Base-by-base conservation (phyloP, 64 coral and sea anemone species). In the Stylophora pistillata region DNA sequence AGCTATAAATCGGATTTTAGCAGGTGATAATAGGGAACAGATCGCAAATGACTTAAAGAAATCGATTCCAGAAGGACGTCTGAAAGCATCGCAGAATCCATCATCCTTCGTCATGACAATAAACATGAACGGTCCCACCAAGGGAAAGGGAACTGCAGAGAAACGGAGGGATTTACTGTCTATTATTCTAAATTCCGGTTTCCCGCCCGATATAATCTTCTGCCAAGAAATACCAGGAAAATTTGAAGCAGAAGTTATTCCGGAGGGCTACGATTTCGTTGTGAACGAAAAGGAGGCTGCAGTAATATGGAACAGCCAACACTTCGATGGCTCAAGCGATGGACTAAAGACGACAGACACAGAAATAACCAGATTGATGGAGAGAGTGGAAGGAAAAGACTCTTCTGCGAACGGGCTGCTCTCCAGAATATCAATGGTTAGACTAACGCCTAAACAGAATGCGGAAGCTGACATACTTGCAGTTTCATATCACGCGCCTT, bases 211-310 rank as follows among this genome's bases (percentile, higher is more conserved):
- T 13, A 30, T 82, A 2, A 82, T 82, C 17, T 82, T 82, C 64
- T 82, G 78, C 29, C 78, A 82, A 82, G 78, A 82, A 82, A 15
- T 64, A 23, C 78, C 78, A 13, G 32, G 30, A 3, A 13, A 13
- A 23, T 82, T 82, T 32, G 13, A 62, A 17, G 2, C 33, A 15
- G 6, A 82, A 65, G 78, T 82, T 4, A 58, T 82, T 21, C 58
- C 60, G 1, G 1, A 60, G 12, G 77, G 1, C 16, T 82, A 82
- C 23, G 25, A n/a, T 3, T n/a, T 11, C 17, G 57, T 41, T 0
- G 23, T 21, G 9, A 64, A 6, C 37, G 55, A 5, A 32, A 11
- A 20, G 0, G 26, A 64, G 21, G n/a, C 78, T 11, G 27, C 78
- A 10, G 58, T 82, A 9, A 31, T 82, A 30, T 82, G 78, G 78